phyloP scores from a whole-genome alignment of 2,888 invertebrate genomes.

The Ornithoptera alexandrae region DNA sequence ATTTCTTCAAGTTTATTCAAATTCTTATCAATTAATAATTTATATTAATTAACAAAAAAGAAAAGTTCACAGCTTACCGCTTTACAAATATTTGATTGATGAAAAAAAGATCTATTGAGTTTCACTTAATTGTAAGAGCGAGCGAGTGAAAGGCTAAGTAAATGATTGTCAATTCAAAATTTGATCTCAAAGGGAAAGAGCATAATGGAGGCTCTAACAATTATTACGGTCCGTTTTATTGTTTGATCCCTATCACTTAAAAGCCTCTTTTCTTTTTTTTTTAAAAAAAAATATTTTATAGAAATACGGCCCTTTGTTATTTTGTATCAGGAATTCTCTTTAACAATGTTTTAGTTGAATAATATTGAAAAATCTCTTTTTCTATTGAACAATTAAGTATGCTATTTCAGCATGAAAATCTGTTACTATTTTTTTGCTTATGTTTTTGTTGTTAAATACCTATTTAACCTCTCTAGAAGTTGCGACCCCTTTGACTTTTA shows the following conservation, averaged over 20 bases:
- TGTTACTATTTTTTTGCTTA: neutral
- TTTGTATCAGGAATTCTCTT: conserved; percentile 9
- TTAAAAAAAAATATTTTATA: neutral
- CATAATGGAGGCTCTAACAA: conserved; percentile 21
- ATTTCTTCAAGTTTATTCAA: too few relatives aligned
- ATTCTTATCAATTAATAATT: too few relatives aligned
- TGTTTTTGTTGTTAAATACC: neutral
- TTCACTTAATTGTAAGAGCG: conserved; percentile 14
- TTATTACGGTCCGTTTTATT: conserved; percentile 20
- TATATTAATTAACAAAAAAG: too few relatives aligned
- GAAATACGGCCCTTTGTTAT: conserved; percentile 3
- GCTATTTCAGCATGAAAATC: neutral
- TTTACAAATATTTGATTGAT: conserved; percentile 9
- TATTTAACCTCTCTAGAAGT: neutral
- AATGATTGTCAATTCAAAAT: conserved; percentile 27
- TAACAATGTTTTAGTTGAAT: neutral
- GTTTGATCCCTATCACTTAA: conserved; percentile 25
- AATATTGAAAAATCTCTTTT: neutral
- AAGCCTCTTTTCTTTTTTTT: conserved; percentile 11
- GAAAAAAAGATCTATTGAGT: conserved; percentile 10
- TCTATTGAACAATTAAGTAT: neutral
- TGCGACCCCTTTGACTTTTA: too few relatives aligned
- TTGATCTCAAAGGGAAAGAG: conserved; percentile 20
- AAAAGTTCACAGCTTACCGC: too few relatives aligned
- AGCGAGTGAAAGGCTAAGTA: conserved; percentile 6